phyloP scores from a whole-genome alignment of 2,888 invertebrate genomes.

The Portevinia maculata region DNA sequence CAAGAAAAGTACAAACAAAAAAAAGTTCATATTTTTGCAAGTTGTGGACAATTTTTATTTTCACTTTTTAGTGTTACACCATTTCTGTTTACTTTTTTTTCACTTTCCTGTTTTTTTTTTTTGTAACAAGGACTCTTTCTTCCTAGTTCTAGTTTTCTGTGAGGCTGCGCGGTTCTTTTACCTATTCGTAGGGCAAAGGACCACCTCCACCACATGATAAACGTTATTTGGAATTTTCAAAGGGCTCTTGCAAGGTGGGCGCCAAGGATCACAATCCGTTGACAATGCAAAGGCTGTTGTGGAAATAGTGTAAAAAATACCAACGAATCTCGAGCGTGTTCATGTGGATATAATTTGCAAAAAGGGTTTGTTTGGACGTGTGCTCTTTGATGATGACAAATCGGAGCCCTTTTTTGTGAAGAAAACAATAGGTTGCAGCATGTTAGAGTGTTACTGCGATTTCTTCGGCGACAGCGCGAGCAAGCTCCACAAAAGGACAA shows the following conservation, averaged over 20 bases:
- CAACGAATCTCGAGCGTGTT: no score
- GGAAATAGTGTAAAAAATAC: no score
- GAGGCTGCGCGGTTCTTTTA: constrained; percentile 19
- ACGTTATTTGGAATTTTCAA: neutral
- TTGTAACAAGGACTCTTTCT: constrained; percentile 13
- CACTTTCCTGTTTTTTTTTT: neutral
- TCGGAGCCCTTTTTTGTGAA: no score
- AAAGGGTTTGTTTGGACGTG: no score
- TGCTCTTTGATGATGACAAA: no score
- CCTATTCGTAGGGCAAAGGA: constrained; percentile 8
- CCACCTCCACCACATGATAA: neutral
- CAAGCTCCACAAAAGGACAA: no score
- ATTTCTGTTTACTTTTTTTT: constrained; percentile 8
- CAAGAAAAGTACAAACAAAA: neutral
- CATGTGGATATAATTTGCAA: no score
- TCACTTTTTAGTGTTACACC: constrained; percentile 20
- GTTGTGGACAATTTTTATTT: constrained; percentile 10
- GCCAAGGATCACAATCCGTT: no score
- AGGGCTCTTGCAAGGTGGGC: constrained; percentile 17
- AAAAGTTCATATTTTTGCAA: constrained; percentile 14
- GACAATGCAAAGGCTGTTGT: no score
- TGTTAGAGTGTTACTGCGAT: no score
- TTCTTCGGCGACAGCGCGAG: no score
- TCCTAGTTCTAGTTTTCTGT: constrained; percentile 33
- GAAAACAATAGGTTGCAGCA: no score